Conservation (phyloP, 2,113 vertebrate genomes). For the Delphinapterus leucas region DNA sequence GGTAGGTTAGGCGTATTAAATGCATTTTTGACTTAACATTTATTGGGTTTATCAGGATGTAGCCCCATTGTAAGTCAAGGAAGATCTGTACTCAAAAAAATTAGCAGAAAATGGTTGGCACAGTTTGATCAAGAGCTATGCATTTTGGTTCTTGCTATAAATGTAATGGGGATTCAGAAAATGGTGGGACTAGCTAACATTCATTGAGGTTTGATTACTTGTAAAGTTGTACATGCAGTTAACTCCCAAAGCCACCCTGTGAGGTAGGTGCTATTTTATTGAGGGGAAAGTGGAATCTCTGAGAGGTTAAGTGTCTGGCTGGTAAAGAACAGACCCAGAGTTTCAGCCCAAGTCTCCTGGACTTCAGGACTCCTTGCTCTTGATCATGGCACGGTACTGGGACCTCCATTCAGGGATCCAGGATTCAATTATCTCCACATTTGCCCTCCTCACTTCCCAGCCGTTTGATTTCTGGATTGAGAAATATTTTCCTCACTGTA, state of each 20-base stretch:
- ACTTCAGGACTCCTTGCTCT: not conserved
- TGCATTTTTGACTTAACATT: not conserved
- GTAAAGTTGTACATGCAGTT: not conserved
- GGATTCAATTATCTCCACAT: conserved; percentile 18
- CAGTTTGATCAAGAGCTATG: not conserved
- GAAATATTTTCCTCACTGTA: conserved; percentile 3
- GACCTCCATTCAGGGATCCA: not conserved
- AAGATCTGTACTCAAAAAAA: not conserved
- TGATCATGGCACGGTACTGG: accelerated
- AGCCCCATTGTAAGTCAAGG: not conserved
- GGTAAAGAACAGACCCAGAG: not conserved
- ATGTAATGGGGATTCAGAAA: not conserved
- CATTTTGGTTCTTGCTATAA: not conserved
- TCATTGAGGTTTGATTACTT: not conserved
- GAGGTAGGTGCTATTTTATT: not conserved
- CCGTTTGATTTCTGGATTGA: conserved; percentile 53
- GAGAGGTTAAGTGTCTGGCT: not conserved
- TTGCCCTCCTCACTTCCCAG: not conserved
- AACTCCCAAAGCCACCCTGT: not conserved
- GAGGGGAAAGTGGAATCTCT: not conserved
- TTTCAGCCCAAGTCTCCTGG: not conserved
- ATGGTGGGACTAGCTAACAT: not conserved
- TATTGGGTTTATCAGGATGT: not conserved
- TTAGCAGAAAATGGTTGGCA: not conserved
- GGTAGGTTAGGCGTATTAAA: not conserved